Base-by-base conservation (phyloP, 2,797 vertebrate species). In the Intellagama lesueurii region DNA sequence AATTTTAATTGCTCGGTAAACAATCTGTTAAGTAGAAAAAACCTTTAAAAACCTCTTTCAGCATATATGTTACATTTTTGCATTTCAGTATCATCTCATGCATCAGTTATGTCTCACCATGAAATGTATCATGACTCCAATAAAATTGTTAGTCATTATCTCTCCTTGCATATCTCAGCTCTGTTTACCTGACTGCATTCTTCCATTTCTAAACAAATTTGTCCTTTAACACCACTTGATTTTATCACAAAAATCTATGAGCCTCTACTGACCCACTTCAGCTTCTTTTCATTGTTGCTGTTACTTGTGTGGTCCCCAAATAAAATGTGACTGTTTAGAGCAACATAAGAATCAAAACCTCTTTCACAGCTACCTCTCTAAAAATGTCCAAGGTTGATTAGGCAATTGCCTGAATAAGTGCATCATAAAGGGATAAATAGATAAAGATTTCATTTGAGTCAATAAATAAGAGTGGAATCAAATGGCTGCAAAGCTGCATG, bases 51-150 rank as follows among this genome's bases (percentile, higher is more conserved):
- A 72, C 66, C 66, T 0, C 0, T 35, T 30, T n/a, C 75, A 78
- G 26, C n/a, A 30, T 86, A 68, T 86, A 81, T 76, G 70, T 60
- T 80, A 60, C 7, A 64, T 73, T 81, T 73, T 64, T 80, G 40
- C 35, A 75, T 81, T 60, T 35, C 40, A 84, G 49, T 86, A 69
- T 81, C 60, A 82, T 81, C 17, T 64, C 64, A 17, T 69, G 1
- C 49, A 90, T 76, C 85, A 81, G 75, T 90, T 75, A 81, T 78
- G 81, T 69, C 70, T 90, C 70, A 44, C 70, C 73, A 22, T 86
- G 83, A 89, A 77, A 86, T 56, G 24, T 76, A 44, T 73, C n/a
- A 1, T 81, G 73, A 85, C 44, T 86, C 19, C 56, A 86, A 17
- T 75, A 81, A 52, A 60, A 66, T 70, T 44, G 17, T 75, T 89